These are phyloP conservation scores for Pavo muticus DNA, from an alignment of 2,113 vertebrate species.

Conservation along the genomic window DNA sequence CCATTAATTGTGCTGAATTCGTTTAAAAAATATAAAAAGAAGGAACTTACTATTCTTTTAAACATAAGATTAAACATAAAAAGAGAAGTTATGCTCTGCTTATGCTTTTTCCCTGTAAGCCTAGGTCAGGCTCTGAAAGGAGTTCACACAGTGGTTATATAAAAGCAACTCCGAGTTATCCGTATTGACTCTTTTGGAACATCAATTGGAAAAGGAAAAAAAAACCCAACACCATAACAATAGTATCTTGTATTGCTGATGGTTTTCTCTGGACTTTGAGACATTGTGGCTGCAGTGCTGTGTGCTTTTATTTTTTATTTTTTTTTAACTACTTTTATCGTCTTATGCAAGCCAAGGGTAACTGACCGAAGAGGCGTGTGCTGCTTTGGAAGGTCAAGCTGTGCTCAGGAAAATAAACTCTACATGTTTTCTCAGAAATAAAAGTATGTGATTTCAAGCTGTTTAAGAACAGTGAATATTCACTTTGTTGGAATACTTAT, in stretches of 20 bases:
- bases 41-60: not conserved
- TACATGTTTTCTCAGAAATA: conserved; percentile 64
- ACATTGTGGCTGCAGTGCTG: not conserved
- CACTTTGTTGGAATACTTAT: conserved; percentile 33
- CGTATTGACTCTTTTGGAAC: not conserved
- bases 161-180: not conserved
- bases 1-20: not conserved
- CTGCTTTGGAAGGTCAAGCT: conserved; percentile 64
- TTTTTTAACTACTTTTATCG: conserved; percentile 16
- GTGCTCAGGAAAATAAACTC: conserved; percentile 72
- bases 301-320: not conserved
- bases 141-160: not conserved
- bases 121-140: not conserved
- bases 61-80: not conserved
- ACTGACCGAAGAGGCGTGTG: conserved; percentile 64
- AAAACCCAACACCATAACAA: not conserved
- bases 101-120: not conserved
- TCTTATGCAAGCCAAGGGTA: conserved; percentile 54
- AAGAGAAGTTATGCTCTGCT: not conserved
- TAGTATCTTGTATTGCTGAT: not conserved
- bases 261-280: conserved; percentile 51
- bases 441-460: conserved; percentile 64
- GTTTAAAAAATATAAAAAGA: not conserved
- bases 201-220: not conserved
- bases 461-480: conserved; percentile 61